Evolutionary conservation across 2,888 invertebrate genomes (phyloP).

Genomic region (Rotaria macrura): DNA sequence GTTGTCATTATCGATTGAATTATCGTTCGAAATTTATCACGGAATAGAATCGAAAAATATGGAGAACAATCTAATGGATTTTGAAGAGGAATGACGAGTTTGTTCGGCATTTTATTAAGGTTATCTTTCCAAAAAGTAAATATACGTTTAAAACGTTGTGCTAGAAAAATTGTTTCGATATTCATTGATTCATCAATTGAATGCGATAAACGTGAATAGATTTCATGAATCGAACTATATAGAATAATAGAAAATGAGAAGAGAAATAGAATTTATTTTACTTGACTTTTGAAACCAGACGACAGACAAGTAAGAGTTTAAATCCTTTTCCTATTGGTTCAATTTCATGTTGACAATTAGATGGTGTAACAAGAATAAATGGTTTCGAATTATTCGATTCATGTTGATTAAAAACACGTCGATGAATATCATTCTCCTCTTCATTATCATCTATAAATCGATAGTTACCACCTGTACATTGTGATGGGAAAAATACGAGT

Average conservation of each 20-base stretch:
- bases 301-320: neutral
- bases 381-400: neutral
- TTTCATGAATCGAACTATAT: neutral
- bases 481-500: neutral
- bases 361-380: neutral
- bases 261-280: neutral
- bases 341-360: slow-evolving; percentile 8
- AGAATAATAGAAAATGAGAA: neutral
- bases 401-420: neutral
- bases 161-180: neutral
- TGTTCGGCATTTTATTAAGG: neutral
- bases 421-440: neutral
- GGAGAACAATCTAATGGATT: neutral
- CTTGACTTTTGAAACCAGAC: neutral
- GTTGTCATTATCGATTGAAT: neutral
- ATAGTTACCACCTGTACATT: neutral
- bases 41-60: neutral
- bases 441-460: neutral
- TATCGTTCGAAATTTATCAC: neutral
- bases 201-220: neutral
- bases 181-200: neutral
- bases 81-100: neutral
- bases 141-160: neutral
- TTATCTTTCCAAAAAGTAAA: neutral
- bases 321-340: neutral